These are phyloP conservation scores for Trypoxylus dichotomus DNA, from an alignment of 1,140 invertebrate species.

Conservation along the genomic window DNA sequence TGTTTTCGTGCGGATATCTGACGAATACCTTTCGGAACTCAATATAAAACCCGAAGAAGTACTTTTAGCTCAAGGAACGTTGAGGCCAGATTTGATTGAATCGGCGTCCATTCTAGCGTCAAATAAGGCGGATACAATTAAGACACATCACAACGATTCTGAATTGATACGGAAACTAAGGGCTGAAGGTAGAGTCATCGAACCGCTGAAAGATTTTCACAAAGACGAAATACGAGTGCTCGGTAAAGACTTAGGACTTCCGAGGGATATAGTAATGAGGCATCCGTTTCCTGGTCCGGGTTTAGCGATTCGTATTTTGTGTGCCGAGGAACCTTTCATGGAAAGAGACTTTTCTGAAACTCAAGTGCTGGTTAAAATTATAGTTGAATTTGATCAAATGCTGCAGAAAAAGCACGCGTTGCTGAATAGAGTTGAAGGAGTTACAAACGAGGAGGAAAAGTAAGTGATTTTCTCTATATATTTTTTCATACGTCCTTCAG, in stretches of 20 bases:
- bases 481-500: neutral
- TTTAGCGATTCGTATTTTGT: constrained; percentile 92
- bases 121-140: constrained; percentile 90
- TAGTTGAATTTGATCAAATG: constrained; percentile 91
- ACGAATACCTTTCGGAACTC: constrained; percentile 79
- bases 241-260: constrained; percentile 88
- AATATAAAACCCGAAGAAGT: constrained; percentile 86
- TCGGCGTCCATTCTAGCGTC: constrained; percentile 89
- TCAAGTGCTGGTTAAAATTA: constrained; percentile 89
- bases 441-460: constrained; percentile 76
- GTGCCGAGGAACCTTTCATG: constrained; percentile 94
- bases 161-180: constrained; percentile 88
- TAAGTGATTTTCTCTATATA: constrained; percentile 38
- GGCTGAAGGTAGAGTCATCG: constrained; percentile 85
- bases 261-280: constrained; percentile 82
- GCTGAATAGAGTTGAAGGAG: constrained; percentile 82
- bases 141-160: constrained; percentile 99
- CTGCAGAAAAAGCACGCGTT: constrained; percentile 91
- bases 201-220: constrained; percentile 98
- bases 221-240: constrained; percentile 94
- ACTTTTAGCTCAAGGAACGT: constrained; percentile 82
- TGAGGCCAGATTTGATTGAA: constrained; percentile 97
- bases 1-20: constrained; percentile 91
- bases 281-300: constrained; percentile 98
- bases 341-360: constrained; percentile 96